phyloP scores from a whole-genome alignment of 2,888 invertebrate species.

The Glomeris marginata region DNA sequence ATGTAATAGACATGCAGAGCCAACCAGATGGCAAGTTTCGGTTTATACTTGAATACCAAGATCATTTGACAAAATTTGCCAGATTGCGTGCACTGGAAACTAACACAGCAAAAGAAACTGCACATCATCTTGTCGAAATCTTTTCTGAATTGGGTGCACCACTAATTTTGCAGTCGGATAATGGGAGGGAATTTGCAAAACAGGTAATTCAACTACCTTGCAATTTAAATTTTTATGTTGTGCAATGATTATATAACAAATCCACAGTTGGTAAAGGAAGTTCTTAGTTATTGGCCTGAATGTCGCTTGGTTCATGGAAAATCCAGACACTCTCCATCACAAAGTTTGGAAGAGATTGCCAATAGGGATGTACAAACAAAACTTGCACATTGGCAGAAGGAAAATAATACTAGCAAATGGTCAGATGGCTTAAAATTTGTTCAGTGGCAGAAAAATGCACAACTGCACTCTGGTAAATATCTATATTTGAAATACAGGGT shows the following conservation, averaged over 20 bases:
- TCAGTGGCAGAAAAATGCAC: constrained; percentile 15
- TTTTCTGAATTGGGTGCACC: constrained; percentile 16
- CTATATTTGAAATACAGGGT: no score
- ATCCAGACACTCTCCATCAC: constrained; percentile 12
- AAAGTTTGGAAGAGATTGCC: constrained; percentile 11
- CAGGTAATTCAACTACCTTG: constrained; percentile 8
- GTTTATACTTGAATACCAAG: constrained; percentile 20
- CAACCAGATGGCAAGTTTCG: constrained; percentile 16
- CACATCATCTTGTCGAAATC: constrained; percentile 15
- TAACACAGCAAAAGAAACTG: constrained; percentile 16
- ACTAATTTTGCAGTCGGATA: constrained; percentile 16
- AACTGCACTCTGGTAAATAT: no score
- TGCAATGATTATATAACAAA: no score
- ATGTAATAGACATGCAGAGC: constrained; percentile 19
- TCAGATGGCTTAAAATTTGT: constrained; percentile 16
- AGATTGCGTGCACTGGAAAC: constrained; percentile 16
- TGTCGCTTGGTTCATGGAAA: constrained; percentile 13
- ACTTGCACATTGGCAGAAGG: constrained; percentile 16
- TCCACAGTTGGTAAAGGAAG: no score
- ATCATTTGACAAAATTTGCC: constrained; percentile 20
- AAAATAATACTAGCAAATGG: constrained; percentile 15
- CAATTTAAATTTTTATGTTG: no score
- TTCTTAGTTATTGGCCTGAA: constrained; percentile 12
- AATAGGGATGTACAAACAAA: constrained; percentile 14
- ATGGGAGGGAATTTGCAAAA: constrained; percentile 16